These are phyloP conservation scores for Euplexia lucipara DNA, from an alignment of 2,888 invertebrate species.

Conservation along the genomic window DNA sequence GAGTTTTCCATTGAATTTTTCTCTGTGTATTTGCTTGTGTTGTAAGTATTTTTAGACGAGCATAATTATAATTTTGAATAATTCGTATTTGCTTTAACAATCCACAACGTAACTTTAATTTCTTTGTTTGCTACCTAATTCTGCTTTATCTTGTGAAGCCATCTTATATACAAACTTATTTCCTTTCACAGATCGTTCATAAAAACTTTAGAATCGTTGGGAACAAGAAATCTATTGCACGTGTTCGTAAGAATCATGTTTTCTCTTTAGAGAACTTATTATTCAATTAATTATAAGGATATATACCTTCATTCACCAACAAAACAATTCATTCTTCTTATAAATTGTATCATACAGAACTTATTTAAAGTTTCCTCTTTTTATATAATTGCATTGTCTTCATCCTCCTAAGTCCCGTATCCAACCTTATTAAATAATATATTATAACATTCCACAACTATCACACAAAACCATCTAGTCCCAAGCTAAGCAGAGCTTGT, in stretches of 20 bases:
- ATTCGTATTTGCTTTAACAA: slow-evolving; percentile 41
- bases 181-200: slow-evolving; percentile 47
- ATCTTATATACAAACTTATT: slow-evolving; percentile 49
- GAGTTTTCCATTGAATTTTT: slow-evolving; percentile 41
- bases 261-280: slow-evolving; percentile 42
- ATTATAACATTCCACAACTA: too few species aligned
- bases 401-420: too few species aligned
- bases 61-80: slow-evolving; percentile 45
- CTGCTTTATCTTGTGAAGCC: slow-evolving; percentile 44
- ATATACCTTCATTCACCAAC: too few species aligned
- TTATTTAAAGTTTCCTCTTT: slow-evolving; percentile 17
- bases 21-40: slow-evolving; percentile 29
- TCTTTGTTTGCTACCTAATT: slow-evolving; percentile 57
- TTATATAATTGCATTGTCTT: slow-evolving; percentile 1
- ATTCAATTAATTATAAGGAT: slow-evolving; percentile 1
- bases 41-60: slow-evolving; percentile 24
- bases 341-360: slow-evolving; percentile 13
- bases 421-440: too few species aligned
- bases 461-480: too few species aligned
- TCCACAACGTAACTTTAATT: slow-evolving; percentile 49
- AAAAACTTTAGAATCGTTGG: slow-evolving; percentile 36
- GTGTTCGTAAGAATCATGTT: slow-evolving; percentile 35
- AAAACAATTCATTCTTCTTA: slow-evolving; percentile 24
- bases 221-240: slow-evolving; percentile 42
- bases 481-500: too few species aligned